A percentile compares a stretch with the other conserved stretches of the same genome.
Conservation (phyloP, 1,140 invertebrate species). For the Galleria mellonella region DNA sequence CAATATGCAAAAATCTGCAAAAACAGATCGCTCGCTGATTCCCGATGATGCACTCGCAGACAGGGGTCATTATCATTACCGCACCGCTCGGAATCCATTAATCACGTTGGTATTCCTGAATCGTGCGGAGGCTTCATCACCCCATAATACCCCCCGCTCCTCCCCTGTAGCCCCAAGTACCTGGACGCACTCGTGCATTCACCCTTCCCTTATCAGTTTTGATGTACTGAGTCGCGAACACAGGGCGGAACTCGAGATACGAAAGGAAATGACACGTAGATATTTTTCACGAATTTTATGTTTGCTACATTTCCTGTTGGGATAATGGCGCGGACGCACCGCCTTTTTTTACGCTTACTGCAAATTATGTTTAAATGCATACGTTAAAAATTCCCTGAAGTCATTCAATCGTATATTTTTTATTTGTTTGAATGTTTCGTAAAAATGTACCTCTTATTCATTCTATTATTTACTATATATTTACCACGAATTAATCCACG, state of each 20-base stretch:
- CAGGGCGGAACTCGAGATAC: conserved; percentile 34
- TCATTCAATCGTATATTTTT: too few relatives aligned
- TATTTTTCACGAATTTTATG: conserved; percentile 35
- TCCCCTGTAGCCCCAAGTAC: conserved; percentile 35
- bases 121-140: conserved; percentile 10
- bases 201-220: conserved; percentile 70
- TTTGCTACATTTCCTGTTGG: conserved; percentile 10
- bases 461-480: too few relatives aligned
- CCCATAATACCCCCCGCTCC: conserved; percentile 17
- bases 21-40: conserved; percentile 7
- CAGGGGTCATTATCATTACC: conserved; percentile 64
- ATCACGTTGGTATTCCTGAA: conserved; percentile 64
- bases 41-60: conserved; percentile 41
- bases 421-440: too few relatives aligned
- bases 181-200: conserved; percentile 65
- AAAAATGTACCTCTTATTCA: too few relatives aligned
- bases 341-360: too few relatives aligned
- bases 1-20: conserved; percentile 8
- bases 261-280: conserved; percentile 36
- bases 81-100: conserved; percentile 56
- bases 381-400: too few relatives aligned
- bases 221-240: conserved; percentile 42
- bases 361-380: too few relatives aligned
- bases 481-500: too few relatives aligned
- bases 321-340: neutral